Conservation (phyloP, 2,888 invertebrate genomes). For the Metacarcinus magister region DNA sequence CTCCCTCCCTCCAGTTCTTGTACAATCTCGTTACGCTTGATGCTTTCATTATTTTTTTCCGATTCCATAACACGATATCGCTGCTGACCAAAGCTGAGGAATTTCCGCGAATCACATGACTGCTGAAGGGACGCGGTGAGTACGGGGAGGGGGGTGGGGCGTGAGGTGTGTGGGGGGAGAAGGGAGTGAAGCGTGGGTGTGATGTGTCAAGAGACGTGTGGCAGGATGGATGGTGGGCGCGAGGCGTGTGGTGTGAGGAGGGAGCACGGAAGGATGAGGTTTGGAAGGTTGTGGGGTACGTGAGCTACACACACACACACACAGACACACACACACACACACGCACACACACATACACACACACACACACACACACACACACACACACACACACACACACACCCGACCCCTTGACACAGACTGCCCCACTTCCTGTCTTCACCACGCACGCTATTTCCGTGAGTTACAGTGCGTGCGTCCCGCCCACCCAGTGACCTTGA, state of each 20-base stretch:
- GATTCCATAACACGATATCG: background rate
- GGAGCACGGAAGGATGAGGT: background rate
- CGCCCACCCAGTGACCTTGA: slow-evolving; percentile 12
- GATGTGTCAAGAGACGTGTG: background rate
- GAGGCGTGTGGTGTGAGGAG: background rate
- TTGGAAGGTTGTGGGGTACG: background rate
- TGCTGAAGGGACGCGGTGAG: background rate
- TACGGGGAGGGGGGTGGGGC: background rate
- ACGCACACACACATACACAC: background rate
- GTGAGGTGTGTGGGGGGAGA: background rate
- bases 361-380: background rate
- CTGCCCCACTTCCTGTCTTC: background rate
- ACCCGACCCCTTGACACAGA: background rate
- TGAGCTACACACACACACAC: background rate
- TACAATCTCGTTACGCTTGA: slow-evolving; percentile 29
- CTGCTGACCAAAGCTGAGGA: background rate
- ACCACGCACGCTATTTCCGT: slow-evolving; percentile 45
- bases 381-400: slow-evolving; percentile 4
- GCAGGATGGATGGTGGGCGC: too few species aligned
- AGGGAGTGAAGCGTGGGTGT: background rate
- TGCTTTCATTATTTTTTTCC: slow-evolving; percentile 3
- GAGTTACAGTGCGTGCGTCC: background rate
- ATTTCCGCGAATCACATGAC: slow-evolving; percentile 22
- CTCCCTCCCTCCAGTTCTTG: background rate
- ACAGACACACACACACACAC: background rate